Conservation (phyloP, 2,113 vertebrate genomes). For the Probosciger aterrimus region DNA sequence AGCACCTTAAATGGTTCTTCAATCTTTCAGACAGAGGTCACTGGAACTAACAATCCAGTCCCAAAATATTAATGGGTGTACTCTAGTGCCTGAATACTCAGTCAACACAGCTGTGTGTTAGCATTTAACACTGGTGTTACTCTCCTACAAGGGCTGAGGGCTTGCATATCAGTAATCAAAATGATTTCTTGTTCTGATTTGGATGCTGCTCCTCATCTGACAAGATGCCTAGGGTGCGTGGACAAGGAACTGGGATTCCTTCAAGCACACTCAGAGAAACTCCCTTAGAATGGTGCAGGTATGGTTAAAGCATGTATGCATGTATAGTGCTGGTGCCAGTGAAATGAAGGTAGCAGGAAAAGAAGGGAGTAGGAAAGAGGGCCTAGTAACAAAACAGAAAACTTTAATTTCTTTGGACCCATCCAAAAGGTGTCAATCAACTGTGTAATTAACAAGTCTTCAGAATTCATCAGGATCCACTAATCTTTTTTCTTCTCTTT, state of each 20-base stretch:
- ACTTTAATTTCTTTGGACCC: neutral
- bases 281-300: neutral
- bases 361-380: neutral
- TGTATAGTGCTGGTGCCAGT: neutral
- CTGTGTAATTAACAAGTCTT: neutral
- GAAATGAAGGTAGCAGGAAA: neutral
- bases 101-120: neutral
- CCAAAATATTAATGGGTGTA: neutral
- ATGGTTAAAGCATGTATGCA: neutral
- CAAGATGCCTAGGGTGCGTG: neutral
- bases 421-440: neutral
- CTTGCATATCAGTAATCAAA: neutral
- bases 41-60: neutral
- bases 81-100: neutral
- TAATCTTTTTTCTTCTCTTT: neutral
- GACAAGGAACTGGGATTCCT: neutral
- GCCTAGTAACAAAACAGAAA: neutral
- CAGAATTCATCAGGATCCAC: neutral
- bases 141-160: neutral
- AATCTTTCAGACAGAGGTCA: neutral
- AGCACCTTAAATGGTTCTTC: neutral
- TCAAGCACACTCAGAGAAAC: neutral
- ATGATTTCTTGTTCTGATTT: neutral
- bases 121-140: neutral
- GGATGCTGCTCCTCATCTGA: neutral